Percentiles rank a stretch among this genome's conserved stretches.
Conservation (phyloP, 1,140 invertebrate genomes). For the Hermetia illucens region DNA sequence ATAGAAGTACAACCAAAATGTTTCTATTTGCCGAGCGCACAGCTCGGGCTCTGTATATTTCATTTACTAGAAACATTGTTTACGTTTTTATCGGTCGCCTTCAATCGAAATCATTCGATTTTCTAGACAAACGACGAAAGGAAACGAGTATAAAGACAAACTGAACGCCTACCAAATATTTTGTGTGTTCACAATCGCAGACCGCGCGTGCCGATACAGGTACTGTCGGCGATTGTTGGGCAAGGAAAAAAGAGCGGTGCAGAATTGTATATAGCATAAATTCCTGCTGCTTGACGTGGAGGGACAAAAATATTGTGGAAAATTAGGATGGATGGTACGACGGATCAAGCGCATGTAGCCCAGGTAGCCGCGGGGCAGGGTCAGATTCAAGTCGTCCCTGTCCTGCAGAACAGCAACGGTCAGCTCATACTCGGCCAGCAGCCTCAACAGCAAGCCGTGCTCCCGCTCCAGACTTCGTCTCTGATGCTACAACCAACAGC, state of each 20-base stretch:
- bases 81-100: slow-evolving; percentile 15
- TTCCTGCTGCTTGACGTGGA: slow-evolving; percentile 1
- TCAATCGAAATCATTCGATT: slow-evolving; percentile 29
- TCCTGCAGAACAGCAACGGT: slow-evolving; percentile 13
- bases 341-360: slow-evolving; percentile 8
- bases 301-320: not conserved
- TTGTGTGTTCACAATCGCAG: slow-evolving; percentile 8
- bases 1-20: slow-evolving; percentile 1
- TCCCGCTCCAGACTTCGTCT: slow-evolving; percentile 22
- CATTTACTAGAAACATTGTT: slow-evolving; percentile 13
- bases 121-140: slow-evolving; percentile 22
- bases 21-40: not conserved
- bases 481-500: slow-evolving; percentile 20
- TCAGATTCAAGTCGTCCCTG: slow-evolving; percentile 19
- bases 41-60: slow-evolving; percentile 12
- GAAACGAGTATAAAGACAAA: too few species aligned
- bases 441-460: slow-evolving; percentile 13
- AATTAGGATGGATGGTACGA: not conserved
- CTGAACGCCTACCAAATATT: too few species aligned
- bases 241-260: slow-evolving; percentile 8
- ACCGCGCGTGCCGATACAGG: too few species aligned
- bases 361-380: slow-evolving; percentile 18
- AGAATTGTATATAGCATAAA: slow-evolving; percentile 19
- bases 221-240: too few species aligned
- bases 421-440: slow-evolving; percentile 9